phyloP scores from a whole-genome alignment of 2,888 invertebrate species.

The Coleophora flavipennella region DNA sequence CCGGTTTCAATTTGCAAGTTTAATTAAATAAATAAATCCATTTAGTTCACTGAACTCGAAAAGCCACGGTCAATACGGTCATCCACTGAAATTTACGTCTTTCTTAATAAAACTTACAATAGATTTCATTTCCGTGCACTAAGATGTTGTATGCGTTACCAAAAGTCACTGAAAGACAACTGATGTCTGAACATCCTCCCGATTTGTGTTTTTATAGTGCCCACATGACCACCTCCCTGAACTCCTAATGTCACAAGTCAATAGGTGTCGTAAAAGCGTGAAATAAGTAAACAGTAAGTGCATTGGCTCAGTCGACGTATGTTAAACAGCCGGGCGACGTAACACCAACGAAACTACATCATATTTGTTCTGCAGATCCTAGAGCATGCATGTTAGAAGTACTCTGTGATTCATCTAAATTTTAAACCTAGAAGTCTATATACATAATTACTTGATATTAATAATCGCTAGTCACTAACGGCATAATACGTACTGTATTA shows the following conservation, averaged over 20 bases:
- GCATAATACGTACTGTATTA: too few species aligned
- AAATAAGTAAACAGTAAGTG: constrained; percentile 65
- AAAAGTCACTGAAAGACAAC: constrained; percentile 35
- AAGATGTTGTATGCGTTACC: constrained; percentile 34
- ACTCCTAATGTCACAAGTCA: constrained; percentile 53
- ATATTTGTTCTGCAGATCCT: constrained; percentile 46
- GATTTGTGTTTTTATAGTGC: constrained; percentile 60
- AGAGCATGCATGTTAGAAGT: constrained; percentile 21
- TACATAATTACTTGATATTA: too few species aligned
- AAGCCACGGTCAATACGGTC: constrained; percentile 10
- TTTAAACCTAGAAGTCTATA: too few species aligned
- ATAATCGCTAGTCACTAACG: too few species aligned
- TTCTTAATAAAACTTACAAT: constrained; percentile 47
- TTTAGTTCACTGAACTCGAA: constrained; percentile 21
- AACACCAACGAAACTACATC: constrained; percentile 56
- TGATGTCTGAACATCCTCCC: constrained; percentile 52
- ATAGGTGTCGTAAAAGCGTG: constrained; percentile 63
- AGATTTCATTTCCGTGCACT: constrained; percentile 53
- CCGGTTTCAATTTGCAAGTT: constrained; percentile 5
- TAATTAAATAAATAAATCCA: constrained; percentile 3
- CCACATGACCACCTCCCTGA: constrained; percentile 50
- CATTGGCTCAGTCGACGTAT: constrained; percentile 56
- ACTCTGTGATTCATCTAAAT: too few species aligned
- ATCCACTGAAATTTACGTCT: neutral
- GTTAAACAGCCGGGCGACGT: constrained; percentile 51